These are phyloP conservation scores for Acanthosepion esculentum DNA, from an alignment of 2,888 invertebrate species.

Conservation along the genomic window DNA sequence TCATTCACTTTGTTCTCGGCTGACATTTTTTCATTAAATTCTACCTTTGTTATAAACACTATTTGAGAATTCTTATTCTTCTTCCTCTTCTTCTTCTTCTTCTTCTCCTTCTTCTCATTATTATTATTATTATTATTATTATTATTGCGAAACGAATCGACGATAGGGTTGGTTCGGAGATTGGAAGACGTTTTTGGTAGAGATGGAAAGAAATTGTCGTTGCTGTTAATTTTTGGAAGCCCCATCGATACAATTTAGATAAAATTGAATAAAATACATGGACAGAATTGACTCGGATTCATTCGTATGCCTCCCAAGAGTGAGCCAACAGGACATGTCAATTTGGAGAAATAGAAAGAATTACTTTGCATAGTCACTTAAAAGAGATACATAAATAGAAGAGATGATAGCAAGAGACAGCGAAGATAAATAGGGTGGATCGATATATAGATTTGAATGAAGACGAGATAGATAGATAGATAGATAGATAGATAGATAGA, in stretches of 20 bases:
- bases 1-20: conserved; percentile 2
- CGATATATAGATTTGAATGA: neutral
- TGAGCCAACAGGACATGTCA: neutral
- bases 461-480: neutral
- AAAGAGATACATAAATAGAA: conserved; percentile 17
- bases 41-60: neutral
- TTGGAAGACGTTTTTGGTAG: neutral
- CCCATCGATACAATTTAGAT: neutral
- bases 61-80: neutral
- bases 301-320: neutral
- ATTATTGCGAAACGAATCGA: neutral
- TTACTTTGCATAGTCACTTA: neutral
- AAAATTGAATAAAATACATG: conserved; percentile 20
- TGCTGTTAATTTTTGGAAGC: conserved; percentile 33
- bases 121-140: neutral
- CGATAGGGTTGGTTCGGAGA: neutral
- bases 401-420: neutral
- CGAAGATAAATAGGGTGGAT: neutral
- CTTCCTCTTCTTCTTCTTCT: neutral
- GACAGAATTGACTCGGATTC: conserved; percentile 10
- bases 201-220: neutral
- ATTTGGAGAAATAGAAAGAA: neutral
- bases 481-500: neutral
- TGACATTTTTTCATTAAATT: conserved; percentile 20
- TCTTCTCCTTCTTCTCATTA: neutral